Percentiles rank a stretch among this genome's conserved stretches.
Conservation (phyloP, 92 coral and sea anemone genomes). For the Hydrozoanthus gracilis region DNA sequence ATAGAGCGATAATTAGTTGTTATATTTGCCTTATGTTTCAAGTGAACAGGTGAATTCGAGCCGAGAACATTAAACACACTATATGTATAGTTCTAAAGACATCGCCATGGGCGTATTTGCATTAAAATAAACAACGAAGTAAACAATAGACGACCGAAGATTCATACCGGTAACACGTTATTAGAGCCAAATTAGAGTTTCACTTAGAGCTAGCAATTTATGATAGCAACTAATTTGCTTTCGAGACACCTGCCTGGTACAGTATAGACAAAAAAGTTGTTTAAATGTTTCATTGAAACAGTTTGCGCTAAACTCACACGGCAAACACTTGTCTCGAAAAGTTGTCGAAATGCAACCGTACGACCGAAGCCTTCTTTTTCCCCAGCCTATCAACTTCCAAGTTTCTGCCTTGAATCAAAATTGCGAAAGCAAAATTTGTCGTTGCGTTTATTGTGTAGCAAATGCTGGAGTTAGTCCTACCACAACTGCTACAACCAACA, state of each 20-base stretch:
- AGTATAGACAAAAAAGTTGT: background rate
- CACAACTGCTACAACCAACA: background rate
- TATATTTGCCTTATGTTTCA: conserved; percentile 8
- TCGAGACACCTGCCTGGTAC: background rate
- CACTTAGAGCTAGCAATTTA: conserved; percentile 15
- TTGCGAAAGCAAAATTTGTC: background rate
- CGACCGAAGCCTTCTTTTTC: background rate
- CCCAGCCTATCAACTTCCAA: background rate
- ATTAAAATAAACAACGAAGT: conserved; percentile 37
- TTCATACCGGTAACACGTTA: conserved; percentile 24
- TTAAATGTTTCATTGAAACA: background rate
- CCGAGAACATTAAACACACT: conserved; percentile 29
- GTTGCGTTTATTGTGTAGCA: conserved; percentile 11
- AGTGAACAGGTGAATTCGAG: conserved; percentile 13
- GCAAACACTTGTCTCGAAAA: background rate
- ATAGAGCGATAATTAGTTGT: conserved; percentile 7
- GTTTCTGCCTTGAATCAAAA: background rate
- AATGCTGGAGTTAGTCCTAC: background rate
- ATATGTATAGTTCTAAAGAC: conserved; percentile 25
- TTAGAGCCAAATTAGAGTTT: conserved; percentile 26
- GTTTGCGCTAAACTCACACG: background rate
- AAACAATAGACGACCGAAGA: conserved; percentile 36
- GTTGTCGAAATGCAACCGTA: conserved; percentile 34
- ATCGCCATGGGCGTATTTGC: conserved; percentile 38
- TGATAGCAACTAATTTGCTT: conserved; percentile 1